Conservation (phyloP, 2,888 invertebrate species). For the Aleiodes alternator region DNA sequence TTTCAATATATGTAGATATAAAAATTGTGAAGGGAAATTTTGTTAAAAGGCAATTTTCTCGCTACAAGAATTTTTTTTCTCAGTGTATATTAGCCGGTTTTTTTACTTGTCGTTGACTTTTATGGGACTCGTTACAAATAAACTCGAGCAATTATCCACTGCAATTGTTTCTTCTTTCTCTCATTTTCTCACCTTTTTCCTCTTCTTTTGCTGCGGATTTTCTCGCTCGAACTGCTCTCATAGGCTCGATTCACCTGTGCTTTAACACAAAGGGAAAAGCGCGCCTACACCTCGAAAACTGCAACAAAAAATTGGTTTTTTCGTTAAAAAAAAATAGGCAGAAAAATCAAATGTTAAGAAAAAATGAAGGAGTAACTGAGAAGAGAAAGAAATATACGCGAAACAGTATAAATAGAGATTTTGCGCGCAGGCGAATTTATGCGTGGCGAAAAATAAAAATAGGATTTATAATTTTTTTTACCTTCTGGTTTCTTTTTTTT, state of each 20-base stretch:
- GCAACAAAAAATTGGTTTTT: constrained; percentile 3
- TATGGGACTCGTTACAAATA: too few species aligned
- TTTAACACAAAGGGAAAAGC: neutral
- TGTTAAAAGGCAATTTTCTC: too few species aligned
- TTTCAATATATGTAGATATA: too few species aligned
- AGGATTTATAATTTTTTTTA: constrained; percentile 39
- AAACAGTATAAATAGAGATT: constrained; percentile 52
- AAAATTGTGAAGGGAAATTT: too few species aligned
- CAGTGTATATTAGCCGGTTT: too few species aligned
- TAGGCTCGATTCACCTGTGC: constrained; percentile 23
- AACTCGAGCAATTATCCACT: constrained; percentile 39
- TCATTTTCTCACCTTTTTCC: constrained; percentile 30
- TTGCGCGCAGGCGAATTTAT: constrained; percentile 55
- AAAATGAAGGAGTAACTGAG: neutral
- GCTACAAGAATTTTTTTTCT: too few species aligned
- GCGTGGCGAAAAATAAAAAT: constrained; percentile 51
- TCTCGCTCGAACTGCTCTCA: constrained; percentile 6
- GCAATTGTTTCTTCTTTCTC: constrained; percentile 28
- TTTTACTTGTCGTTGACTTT: too few species aligned
- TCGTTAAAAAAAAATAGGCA: too few species aligned
- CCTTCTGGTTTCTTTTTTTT: too few species aligned
- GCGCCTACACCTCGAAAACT: constrained; percentile 25
- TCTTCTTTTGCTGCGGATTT: neutral
- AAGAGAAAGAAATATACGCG: constrained; percentile 35
- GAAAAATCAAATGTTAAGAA: constrained; percentile 3